Evolutionary conservation across 2,888 invertebrate genomes (phyloP).

Genomic region (Harpalus rufipes): DNA sequence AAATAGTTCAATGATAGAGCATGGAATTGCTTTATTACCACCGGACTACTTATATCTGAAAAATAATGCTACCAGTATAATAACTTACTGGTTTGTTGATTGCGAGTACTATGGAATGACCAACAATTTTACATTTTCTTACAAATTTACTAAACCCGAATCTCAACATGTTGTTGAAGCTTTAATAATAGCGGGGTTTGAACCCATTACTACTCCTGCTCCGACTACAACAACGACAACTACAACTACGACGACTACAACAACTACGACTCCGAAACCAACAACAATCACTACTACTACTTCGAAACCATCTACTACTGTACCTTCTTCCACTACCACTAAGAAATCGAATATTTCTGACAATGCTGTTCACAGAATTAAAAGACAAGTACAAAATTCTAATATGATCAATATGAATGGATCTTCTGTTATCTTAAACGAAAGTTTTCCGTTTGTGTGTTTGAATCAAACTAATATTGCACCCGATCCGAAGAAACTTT

Average conservation of each 20-base stretch:
- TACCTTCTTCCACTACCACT: slow-evolving; percentile 69
- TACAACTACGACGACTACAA: slow-evolving; percentile 73
- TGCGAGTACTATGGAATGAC: slow-evolving; percentile 85
- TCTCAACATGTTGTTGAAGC: slow-evolving; percentile 83
- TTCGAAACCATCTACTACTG: slow-evolving; percentile 71
- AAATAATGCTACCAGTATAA: slow-evolving; percentile 79
- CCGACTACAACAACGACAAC: slow-evolving; percentile 74
- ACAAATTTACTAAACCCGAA: slow-evolving; percentile 83
- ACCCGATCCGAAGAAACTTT: slow-evolving; percentile 83
- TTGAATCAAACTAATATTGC: slow-evolving; percentile 82
- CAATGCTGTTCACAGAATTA: slow-evolving; percentile 58
- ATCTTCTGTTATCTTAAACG: slow-evolving; percentile 72
- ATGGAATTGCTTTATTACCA: slow-evolving; percentile 80
- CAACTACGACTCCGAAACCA: slow-evolving; percentile 71
- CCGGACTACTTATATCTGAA: slow-evolving; percentile 82
- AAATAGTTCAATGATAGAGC: slow-evolving; percentile 80
- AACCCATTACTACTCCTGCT: slow-evolving; percentile 78
- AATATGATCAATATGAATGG: slow-evolving; percentile 73
- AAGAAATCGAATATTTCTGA: slow-evolving; percentile 68
- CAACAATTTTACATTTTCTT: slow-evolving; percentile 80
- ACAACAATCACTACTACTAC: slow-evolving; percentile 71
- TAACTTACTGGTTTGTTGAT: slow-evolving; percentile 90
- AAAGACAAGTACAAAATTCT: slow-evolving; percentile 69
- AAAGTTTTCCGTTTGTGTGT: slow-evolving; percentile 79
- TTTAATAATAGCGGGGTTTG: slow-evolving; percentile 85